Conservation (phyloP, 2,113 vertebrate species). For the Panthera uncia region DNA sequence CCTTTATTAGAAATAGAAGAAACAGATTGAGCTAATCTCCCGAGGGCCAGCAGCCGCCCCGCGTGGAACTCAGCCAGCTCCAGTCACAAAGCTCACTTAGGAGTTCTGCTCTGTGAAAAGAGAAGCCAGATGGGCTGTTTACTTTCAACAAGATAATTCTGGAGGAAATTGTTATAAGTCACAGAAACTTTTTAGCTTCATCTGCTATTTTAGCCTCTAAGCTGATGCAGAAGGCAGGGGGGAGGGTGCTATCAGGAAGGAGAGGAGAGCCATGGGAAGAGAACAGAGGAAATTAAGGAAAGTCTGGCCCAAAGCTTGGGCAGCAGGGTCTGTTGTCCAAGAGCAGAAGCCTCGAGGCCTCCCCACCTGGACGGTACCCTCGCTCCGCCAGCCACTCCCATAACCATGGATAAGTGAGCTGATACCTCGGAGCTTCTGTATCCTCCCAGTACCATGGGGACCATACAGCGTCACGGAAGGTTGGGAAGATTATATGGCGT, state of each 20-base stretch:
- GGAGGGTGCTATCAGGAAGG: not conserved
- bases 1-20: conserved; percentile 82
- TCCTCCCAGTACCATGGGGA: not conserved
- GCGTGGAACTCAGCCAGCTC: conserved; percentile 81
- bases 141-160: conserved; percentile 82
- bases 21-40: conserved; percentile 85
- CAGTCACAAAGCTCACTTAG: conserved; percentile 76
- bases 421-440: not conserved
- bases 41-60: conserved; percentile 77
- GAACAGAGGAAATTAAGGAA: not conserved
- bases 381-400: rapidly evolving
- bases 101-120: conserved; percentile 76
- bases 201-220: conserved; percentile 78
- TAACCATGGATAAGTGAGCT: not conserved
- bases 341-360: rapidly evolving
- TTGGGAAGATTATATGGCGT: not conserved
- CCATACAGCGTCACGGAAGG: not conserved
- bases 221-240: not conserved
- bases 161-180: conserved; percentile 80
- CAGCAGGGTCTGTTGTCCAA: rapidly evolving
- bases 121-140: conserved; percentile 86
- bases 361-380: not conserved
- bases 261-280: not conserved
- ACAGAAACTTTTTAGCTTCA: conserved; percentile 83
- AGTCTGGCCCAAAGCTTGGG: rapidly evolving